Conservation (phyloP, 2,888 invertebrate genomes). For the Allolobophora icterica region DNA sequence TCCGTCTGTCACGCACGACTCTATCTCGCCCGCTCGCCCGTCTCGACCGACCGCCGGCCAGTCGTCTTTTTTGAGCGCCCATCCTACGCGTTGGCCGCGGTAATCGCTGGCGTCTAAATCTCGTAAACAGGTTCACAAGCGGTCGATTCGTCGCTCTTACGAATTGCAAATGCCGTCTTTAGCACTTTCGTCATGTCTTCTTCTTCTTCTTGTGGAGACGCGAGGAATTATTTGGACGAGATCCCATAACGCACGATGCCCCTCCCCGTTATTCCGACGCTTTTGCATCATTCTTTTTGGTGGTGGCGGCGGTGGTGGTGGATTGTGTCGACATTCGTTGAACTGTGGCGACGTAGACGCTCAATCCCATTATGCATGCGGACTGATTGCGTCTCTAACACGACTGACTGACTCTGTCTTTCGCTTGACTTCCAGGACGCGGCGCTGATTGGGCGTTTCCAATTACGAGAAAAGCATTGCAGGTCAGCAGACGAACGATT, state of each 20-base stretch:
- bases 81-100: background rate
- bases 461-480: background rate
- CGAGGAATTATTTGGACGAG: background rate
- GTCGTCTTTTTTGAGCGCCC: background rate
- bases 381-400: background rate
- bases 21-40: background rate
- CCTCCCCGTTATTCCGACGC: background rate
- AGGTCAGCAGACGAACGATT: background rate
- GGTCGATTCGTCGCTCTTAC: constrained; percentile 2
- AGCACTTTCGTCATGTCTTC: background rate
- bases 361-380: background rate
- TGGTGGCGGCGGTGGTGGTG: too few relatives aligned
- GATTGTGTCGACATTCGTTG: background rate
- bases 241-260: background rate
- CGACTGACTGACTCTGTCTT: background rate
- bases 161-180: constrained; percentile 17
- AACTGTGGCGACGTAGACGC: background rate
- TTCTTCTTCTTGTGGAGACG: background rate
- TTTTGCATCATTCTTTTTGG: background rate
- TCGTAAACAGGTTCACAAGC: background rate
- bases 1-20: background rate
- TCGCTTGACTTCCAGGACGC: background rate
- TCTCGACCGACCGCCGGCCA: background rate
- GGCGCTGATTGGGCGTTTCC: background rate
- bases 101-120: background rate